phyloP scores from a whole-genome alignment of 2,888 invertebrate species.

The Volucella bombylans region DNA sequence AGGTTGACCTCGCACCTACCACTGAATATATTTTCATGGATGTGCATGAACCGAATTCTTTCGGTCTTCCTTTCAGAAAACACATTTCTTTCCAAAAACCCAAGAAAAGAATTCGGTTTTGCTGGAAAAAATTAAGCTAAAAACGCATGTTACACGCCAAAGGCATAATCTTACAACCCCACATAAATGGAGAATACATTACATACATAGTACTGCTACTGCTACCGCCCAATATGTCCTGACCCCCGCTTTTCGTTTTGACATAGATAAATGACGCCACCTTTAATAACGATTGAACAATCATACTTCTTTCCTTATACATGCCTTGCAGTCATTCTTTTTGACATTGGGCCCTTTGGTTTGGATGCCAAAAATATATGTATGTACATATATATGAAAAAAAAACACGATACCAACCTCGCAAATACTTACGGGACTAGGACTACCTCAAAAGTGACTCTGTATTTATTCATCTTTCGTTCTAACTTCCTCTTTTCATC shows the following conservation, averaged over 20 bases:
- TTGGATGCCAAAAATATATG: background rate
- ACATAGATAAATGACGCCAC: conserved; percentile 70
- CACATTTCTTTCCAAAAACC: conserved; percentile 44
- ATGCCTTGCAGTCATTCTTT: conserved; percentile 28
- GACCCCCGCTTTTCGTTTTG: conserved; percentile 63
- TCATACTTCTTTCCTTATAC: conserved; percentile 48
- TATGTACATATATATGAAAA: too few species aligned
- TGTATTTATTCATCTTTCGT: conserved; percentile 21
- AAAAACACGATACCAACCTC: conserved; percentile 27
- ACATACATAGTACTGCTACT: background rate
- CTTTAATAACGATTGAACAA: conserved; percentile 65
- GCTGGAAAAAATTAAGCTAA: conserved; percentile 53
- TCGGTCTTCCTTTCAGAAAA: conserved; percentile 17
- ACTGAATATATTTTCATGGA: conserved; percentile 41
- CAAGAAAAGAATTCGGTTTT: conserved; percentile 11
- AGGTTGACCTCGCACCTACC: conserved; percentile 38
- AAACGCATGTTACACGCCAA: conserved; percentile 68
- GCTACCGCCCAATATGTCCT: conserved; percentile 50
- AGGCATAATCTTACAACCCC: conserved; percentile 49
- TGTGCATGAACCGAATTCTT: conserved; percentile 39
- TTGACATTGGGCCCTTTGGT: conserved; percentile 27
- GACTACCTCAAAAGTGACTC: conserved; percentile 32
- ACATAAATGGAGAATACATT: conserved; percentile 14
- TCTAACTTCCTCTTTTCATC: conserved; percentile 18
- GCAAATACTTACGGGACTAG: conserved; percentile 22